Base-by-base conservation (phyloP, 1,140 invertebrate genomes). In the Scaptomyza pallida region DNA sequence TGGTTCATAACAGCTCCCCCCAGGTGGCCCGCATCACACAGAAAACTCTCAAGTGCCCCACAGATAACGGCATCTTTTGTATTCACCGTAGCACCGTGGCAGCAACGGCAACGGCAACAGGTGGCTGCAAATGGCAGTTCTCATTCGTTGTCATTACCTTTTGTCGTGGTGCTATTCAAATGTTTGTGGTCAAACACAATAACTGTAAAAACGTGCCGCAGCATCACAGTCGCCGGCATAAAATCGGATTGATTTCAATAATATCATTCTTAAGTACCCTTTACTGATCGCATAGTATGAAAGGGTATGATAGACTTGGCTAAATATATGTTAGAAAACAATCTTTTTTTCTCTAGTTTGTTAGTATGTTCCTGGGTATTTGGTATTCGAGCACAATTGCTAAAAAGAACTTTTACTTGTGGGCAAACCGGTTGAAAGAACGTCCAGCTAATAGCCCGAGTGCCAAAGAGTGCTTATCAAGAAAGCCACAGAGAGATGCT, bases 151-250 rank as follows among this genome's bases (percentile, higher is more conserved):
- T 41, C 52, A 30, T 17, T 40, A 40, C 19, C 51, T 37, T 37
- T 68, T 1, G 56, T 50, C 23, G 54, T 47, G 43, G 43, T 65
- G 40, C 48, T 63, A 65, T 83, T 75, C 50, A 79, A 76, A 74
- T 70, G 72, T 79, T 85, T 85, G 80, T 71, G 73, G 73, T 77
- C 77, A 80, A 86, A 77, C 81, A 74, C 68, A 73, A 74, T 71
- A 75, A 86, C 77, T 71, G 81, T 74, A 59, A 48, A 41, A 26
- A 23, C 21, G 26, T 61, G 48, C 30, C 56, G 44, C 59, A 51
- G 35, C 43, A 33, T 23, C 33, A 68, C 6, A 26, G 6, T n/a
- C n/a, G 35, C 40, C 33, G 67, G 26, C 21, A 35, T 19, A 33
- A 62, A 74, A 45, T 65, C 44, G 72, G 35, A 74, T 55, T 45